Evolutionary conservation across 53 echinoderm and acorn worm species (phyloP), one percentile per base, ranked within the genome.

Genomic region (Holothuria scabra): DNA sequence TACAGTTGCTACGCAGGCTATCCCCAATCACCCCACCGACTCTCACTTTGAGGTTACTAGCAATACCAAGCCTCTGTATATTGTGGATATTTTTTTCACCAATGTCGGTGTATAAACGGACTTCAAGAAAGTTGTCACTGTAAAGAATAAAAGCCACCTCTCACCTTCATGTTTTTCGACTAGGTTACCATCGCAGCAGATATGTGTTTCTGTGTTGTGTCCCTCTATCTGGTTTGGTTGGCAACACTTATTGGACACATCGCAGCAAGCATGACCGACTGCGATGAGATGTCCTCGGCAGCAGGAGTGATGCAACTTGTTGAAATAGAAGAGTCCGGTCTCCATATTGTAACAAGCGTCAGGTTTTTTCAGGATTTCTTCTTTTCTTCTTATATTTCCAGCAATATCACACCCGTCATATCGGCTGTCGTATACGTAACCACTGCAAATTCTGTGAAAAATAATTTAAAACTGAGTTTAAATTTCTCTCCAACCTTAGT

Each of bases 121-220:
- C 41, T 41, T 10, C 2, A 41, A 41, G 41, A 10, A 41, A 41
- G 41, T 10, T 41, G 8, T 41, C 10, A 41, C 41, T 8, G 10
- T 10, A 41, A 6, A 10, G 2, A 41, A 41, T 41, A 10, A 41
- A 0, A 41, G 41, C 41, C 41, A 41, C 8, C 41, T 4, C 78
- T 84, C 28, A 90, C 90, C 90, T 79, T 67, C 57, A 4, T 59
- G 76, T 18, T 76, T 66, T 60, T 4, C 20, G 12, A 68, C 29
- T 28, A 90, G 21, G 20, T 46, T 24, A 21, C 72, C 88, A 62
- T 69, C 79, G 62, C 94, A 91, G 87, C 94, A 94, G 11, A 83
- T 33, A 28, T 94, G 94, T 29, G 87, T 91, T 29, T 87, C 25
- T 1, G 68, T 25, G 79, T 91, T 88, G 66, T 84, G 91, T 4